A percentile compares a stretch with the other conserved stretches of the same genome.
phyloP scores from a whole-genome alignment of 1,140 invertebrate species.

The Drosophila asahinai region DNA sequence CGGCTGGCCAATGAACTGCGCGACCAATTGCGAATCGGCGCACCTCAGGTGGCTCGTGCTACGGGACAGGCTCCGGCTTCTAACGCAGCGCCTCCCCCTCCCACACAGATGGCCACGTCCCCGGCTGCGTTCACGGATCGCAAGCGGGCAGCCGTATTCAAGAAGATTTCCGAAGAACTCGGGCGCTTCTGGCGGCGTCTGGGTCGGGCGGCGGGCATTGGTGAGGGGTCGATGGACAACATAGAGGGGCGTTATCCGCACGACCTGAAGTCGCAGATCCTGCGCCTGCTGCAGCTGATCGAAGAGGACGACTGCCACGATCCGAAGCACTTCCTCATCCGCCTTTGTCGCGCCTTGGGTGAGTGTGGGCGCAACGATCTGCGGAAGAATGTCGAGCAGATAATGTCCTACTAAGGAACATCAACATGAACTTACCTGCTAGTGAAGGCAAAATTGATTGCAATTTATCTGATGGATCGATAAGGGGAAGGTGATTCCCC shows the following conservation, averaged over 20 bases:
- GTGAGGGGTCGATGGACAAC: slow-evolving; percentile 85
- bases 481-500: slow-evolving; percentile 9
- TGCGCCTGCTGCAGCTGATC: slow-evolving; percentile 57
- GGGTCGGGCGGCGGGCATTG: slow-evolving; percentile 84
- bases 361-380: slow-evolving; percentile 70
- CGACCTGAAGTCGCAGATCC: slow-evolving; percentile 66
- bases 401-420: slow-evolving; percentile 61
- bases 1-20: slow-evolving; percentile 64
- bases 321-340: slow-evolving; percentile 55
- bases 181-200: slow-evolving; percentile 86
- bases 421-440: not conserved
- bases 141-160: slow-evolving; percentile 68
- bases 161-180: slow-evolving; percentile 77
- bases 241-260: slow-evolving; percentile 79
- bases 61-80: not conserved
- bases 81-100: not conserved
- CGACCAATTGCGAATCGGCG: slow-evolving; percentile 43
- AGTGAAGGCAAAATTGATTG: not conserved
- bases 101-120: slow-evolving; percentile 43
- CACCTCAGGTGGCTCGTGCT: not conserved
- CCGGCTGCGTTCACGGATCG: slow-evolving; percentile 48
- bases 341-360: slow-evolving; percentile 64
- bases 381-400: slow-evolving; percentile 67
- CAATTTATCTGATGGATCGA: slow-evolving; percentile 2
- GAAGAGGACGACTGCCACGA: slow-evolving; percentile 76